phyloP scores from a whole-genome alignment of 2,113 vertebrate species.

The Syngnathus scovelli region DNA sequence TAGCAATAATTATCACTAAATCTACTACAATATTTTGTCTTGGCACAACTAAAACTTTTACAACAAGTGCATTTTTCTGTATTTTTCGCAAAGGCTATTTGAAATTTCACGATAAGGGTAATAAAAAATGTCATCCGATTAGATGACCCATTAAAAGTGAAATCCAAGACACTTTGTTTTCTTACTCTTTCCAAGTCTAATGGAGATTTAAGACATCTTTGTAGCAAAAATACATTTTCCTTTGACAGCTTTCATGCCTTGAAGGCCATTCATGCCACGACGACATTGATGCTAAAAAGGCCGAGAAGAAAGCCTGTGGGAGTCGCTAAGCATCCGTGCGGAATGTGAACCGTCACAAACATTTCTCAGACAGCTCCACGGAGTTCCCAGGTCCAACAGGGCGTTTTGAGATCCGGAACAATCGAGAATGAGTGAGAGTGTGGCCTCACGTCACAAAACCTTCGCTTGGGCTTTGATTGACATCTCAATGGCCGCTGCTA shows the following conservation, averaged over 20 bases:
- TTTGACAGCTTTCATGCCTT: background rate
- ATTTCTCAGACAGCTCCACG: constrained; percentile 56
- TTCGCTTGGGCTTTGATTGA: constrained; percentile 56
- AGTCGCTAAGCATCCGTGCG: constrained; percentile 46
- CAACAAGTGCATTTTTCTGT: background rate
- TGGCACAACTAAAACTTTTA: background rate
- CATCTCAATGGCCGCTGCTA: constrained; percentile 50
- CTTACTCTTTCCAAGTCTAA: constrained; percentile 1
- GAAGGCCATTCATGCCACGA: background rate
- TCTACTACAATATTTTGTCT: no score
- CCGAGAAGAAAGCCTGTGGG: constrained; percentile 25
- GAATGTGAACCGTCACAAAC: constrained; percentile 47
- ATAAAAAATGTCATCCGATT: no score
- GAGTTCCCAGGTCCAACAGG: constrained; percentile 52
- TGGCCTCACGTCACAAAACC: constrained; percentile 55
- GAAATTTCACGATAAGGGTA: background rate
- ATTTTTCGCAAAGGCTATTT: background rate
- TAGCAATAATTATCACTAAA: no score
- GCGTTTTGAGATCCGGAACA: constrained; percentile 27
- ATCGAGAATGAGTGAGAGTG: constrained; percentile 50
- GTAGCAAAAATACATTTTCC: background rate
- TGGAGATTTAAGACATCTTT: background rate
- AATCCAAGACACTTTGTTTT: background rate
- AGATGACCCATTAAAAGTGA: background rate
- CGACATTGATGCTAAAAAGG: background rate